Evolutionary conservation across 2,113 vertebrate species (phyloP), one percentile per base, ranked within the genome.

Genomic region (Coryphaenoides rupestris): DNA sequence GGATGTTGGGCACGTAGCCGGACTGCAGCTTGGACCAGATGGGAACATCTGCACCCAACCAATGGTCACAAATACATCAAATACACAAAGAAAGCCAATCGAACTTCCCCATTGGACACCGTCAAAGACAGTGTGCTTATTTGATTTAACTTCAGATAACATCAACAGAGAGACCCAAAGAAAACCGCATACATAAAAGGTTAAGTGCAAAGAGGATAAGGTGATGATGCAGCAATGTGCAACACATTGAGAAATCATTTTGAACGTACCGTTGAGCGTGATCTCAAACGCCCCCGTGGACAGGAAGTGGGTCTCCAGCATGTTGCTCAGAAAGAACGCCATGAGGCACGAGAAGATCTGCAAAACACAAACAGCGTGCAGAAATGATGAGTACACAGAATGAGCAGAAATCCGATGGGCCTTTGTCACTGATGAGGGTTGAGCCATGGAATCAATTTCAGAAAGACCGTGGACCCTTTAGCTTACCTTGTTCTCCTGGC

Each of bases 301-400:
- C 72, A 91, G 74, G 70, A 90, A 90, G 74, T 91, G 86, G 4
- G 89, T 92, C 83, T 92, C 90, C 75, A 92, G 65, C 89, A 92
- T 91, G 79, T 91, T 92, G 59, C 85, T 89, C 54, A 91, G 72
- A 74, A 92, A 92, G 72, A 91, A 92, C 0, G 77, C 80, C 89
- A 92, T 92, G 21, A 92, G 77, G 74, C 90, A 92, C 1, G 90
- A 91, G 73, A 92, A 92, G 65, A 92, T 90, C 90, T 92, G 83
- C 33, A 50, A 74, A 54, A 73, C 5, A 65, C 24, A 66, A 45
- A 47, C 19, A 47, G 16, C 33, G 13, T 9, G 33, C 33, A 47
- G 16, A 60, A 33, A 60, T 3, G 4, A 56, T 21, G 17, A 17
- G 17, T 5, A 12, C n/a, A 21, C 4, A 3, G 3, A 3, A 26